Conservation (phyloP, 2,888 invertebrate species). For the Ormyrus rosae region DNA sequence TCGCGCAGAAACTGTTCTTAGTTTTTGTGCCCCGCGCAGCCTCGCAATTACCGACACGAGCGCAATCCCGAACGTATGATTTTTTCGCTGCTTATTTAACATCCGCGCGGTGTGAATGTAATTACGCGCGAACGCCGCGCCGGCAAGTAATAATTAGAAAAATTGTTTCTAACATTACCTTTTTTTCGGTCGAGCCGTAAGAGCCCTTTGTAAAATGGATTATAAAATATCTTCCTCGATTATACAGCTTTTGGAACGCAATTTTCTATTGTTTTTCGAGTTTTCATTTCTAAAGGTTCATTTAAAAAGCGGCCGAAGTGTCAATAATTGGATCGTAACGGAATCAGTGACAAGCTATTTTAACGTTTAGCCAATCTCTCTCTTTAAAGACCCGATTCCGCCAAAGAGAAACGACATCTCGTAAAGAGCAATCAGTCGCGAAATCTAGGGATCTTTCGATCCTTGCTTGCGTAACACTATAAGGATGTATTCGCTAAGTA, state of each 20-base stretch:
- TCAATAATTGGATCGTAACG: slow-evolving; percentile 26
- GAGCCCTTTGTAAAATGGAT: too few species aligned
- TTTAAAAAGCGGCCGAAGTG: background rate
- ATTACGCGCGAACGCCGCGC: too few species aligned
- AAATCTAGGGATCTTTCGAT: slow-evolving; percentile 37
- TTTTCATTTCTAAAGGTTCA: background rate
- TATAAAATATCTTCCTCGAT: too few species aligned
- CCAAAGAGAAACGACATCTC: slow-evolving; percentile 28
- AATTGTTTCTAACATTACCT: background rate
- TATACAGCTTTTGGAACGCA: too few species aligned
- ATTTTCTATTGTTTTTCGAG: background rate
- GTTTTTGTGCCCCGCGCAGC: background rate
- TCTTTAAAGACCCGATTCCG: background rate
- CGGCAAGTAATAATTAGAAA: too few species aligned
- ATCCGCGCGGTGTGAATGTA: background rate
- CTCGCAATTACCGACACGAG: slow-evolving; percentile 1
- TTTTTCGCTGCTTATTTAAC: too few species aligned
- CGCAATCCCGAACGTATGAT: background rate
- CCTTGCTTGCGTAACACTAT: slow-evolving; percentile 25
- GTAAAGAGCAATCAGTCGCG: slow-evolving; percentile 38
- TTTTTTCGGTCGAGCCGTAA: background rate
- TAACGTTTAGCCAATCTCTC: slow-evolving; percentile 14
- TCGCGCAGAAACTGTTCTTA: background rate
- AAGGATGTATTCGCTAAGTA: slow-evolving; percentile 19
- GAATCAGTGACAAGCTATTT: slow-evolving; percentile 19